Conservation (phyloP, 2,113 vertebrate genomes). For the Platichthys stellatus region DNA sequence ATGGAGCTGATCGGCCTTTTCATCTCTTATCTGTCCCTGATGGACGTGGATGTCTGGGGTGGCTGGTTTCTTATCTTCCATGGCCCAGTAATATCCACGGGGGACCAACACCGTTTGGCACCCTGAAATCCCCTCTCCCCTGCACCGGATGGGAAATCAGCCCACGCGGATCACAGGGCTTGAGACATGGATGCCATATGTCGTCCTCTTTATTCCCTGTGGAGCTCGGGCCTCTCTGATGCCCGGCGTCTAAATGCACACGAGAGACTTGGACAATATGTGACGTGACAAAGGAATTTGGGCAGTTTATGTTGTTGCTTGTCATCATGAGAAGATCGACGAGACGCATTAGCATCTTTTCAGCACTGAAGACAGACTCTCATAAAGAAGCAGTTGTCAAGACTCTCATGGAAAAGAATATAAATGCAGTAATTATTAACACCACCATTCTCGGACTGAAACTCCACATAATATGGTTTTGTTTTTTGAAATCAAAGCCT, state of each 20-base stretch:
- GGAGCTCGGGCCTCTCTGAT: conserved; percentile 64
- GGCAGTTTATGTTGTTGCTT: conserved; percentile 47
- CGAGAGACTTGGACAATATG: conserved; percentile 50
- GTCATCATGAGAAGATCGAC: neutral
- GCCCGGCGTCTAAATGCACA: neutral
- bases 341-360: neutral
- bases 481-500: no score
- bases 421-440: neutral
- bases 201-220: conserved; percentile 60
- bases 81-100: conserved; percentile 69
- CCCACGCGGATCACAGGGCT: conserved; percentile 69
- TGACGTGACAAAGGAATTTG: conserved; percentile 54
- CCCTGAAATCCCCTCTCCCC: conserved; percentile 59
- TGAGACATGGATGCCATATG: conserved; percentile 75
- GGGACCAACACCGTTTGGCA: conserved; percentile 65
- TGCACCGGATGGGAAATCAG: conserved; percentile 64
- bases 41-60: conserved; percentile 63
- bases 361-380: neutral
- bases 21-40: conserved; percentile 63
- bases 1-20: conserved; percentile 45
- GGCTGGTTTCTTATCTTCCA: conserved; percentile 71
- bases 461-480: no score
- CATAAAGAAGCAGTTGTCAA: neutral
- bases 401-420: neutral
- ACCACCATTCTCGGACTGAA: no score